Conservation (phyloP, 1,140 invertebrate species). For the Asobara japonica region DNA sequence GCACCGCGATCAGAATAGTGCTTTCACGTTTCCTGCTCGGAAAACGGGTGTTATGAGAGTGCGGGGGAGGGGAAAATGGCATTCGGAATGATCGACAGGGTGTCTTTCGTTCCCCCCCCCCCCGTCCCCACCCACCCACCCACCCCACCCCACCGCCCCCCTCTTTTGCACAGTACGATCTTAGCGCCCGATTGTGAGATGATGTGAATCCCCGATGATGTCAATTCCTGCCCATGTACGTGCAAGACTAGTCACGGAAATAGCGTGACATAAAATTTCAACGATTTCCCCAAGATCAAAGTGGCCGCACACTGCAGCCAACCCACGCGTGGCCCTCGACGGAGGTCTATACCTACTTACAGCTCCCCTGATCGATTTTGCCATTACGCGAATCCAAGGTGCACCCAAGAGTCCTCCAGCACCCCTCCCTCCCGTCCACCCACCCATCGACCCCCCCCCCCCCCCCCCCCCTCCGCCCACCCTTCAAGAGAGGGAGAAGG, state of each 20-base stretch:
- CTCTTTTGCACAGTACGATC: not conserved
- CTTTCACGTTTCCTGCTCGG: not conserved
- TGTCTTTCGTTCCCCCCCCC: not conserved
- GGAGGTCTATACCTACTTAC: slow-evolving; percentile 33
- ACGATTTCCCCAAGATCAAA: slow-evolving; percentile 32
- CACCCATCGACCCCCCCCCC: slow-evolving; percentile 6
- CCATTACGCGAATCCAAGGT: slow-evolving; percentile 52
- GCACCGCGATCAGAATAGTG: too few relatives aligned
- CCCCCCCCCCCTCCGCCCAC: not conserved
- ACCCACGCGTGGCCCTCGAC: slow-evolving; percentile 7
- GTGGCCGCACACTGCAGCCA: not conserved
- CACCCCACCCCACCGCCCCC: not conserved
- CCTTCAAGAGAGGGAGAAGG: not conserved
- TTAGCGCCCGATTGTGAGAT: not conserved
- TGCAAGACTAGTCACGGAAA: slow-evolving; percentile 4
- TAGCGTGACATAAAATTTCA: slow-evolving; percentile 33
- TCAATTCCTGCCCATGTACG: not conserved
- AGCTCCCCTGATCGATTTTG: slow-evolving; percentile 52
- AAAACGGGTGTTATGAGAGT: not conserved
- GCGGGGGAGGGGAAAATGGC: slow-evolving; percentile 1
- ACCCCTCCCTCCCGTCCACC: too few relatives aligned
- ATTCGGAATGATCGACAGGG: not conserved
- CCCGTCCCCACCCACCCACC: too few relatives aligned
- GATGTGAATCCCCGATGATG: slow-evolving; percentile 12
- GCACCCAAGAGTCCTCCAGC: slow-evolving; percentile 31